Evolutionary conservation across 1,140 invertebrate genomes (phyloP).

Genomic region (Bombus picipes): DNA sequence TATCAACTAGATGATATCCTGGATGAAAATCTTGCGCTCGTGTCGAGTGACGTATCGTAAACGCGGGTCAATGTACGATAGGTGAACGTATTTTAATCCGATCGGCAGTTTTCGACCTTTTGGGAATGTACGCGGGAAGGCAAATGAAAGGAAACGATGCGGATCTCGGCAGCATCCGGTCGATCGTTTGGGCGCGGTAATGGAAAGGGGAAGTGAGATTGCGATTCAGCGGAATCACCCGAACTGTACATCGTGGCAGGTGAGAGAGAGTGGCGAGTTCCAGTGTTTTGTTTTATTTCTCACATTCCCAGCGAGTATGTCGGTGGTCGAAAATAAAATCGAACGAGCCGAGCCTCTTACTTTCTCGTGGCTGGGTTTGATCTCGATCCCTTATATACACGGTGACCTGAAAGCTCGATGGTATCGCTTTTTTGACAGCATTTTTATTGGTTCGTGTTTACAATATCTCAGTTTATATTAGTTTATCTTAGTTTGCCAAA

Average conservation of each 20-base stretch:
- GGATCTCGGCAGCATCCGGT: constrained; percentile 52
- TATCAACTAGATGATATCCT: not conserved
- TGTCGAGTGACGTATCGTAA: not conserved
- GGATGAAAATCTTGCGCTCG: not conserved
- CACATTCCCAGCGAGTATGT: constrained; percentile 44
- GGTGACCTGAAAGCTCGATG: constrained; percentile 42
- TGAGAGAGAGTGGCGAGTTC: constrained; percentile 48
- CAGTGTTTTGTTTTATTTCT: constrained; percentile 66
- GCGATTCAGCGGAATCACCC: constrained; percentile 24
- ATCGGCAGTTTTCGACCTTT: not conserved
- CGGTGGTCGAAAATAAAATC: constrained; percentile 67
- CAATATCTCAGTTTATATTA: no score
- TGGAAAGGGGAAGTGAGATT: constrained; percentile 57
- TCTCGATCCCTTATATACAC: constrained; percentile 44
- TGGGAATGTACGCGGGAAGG: not conserved
- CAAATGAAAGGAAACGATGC: constrained; percentile 47
- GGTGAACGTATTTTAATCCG: not conserved
- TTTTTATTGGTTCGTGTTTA: not conserved
- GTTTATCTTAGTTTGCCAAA: not conserved
- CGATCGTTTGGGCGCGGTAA: constrained; percentile 51
- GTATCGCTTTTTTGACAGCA: not conserved
- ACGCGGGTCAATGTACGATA: not conserved
- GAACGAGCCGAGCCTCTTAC: constrained; percentile 67
- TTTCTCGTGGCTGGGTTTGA: constrained; percentile 63
- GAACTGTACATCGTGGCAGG: constrained; percentile 17